phyloP scores from a whole-genome alignment of 2,797 vertebrate genomes.

The Potorous gilbertii region DNA sequence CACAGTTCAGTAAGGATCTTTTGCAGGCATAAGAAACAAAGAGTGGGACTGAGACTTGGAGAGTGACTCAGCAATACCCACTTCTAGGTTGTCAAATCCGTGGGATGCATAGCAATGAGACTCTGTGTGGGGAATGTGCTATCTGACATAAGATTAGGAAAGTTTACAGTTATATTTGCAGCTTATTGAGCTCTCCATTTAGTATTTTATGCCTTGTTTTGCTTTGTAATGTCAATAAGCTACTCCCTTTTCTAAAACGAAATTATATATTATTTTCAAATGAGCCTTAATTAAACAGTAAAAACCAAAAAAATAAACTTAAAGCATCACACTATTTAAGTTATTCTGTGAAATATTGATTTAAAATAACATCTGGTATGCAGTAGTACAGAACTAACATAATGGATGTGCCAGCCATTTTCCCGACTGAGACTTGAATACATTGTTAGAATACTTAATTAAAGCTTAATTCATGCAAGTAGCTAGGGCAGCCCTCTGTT shows the following conservation, averaged over 20 bases:
- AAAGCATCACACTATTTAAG: background rate
- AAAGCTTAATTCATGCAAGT: background rate
- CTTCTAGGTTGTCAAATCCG: background rate
- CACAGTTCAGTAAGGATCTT: background rate
- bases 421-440: background rate
- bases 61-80: background rate
- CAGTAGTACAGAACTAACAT: background rate
- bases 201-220: background rate
- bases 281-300: background rate
- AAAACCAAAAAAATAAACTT: background rate
- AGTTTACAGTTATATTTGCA: background rate
- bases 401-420: background rate
- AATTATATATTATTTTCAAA: background rate
- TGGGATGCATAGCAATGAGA: background rate
- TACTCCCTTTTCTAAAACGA: background rate
- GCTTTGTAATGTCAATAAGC: background rate
- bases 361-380: background rate
- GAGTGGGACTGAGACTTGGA: background rate
- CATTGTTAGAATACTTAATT: background rate
- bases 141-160: background rate
- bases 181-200: background rate
- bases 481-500: background rate
- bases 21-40: background rate
- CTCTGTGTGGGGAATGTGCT: background rate
- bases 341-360: background rate